Base-by-base conservation (phyloP, 2,797 vertebrate species). In the Champsocephalus esox region DNA sequence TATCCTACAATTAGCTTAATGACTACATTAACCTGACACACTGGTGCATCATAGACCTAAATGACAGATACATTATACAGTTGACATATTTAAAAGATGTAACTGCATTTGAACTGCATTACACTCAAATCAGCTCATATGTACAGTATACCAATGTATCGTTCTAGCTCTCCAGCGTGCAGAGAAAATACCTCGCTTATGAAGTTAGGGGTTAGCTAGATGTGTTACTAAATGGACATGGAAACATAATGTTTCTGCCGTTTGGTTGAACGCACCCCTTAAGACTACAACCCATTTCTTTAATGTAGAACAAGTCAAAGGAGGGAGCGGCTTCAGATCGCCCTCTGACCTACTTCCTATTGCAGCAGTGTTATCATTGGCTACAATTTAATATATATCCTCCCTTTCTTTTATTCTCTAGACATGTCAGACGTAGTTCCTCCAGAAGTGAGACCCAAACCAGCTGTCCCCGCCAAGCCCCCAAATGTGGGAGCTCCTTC, bases 351-450 rank as follows among this genome's bases (percentile, higher is more conserved):
- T 81, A 87, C 70, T 87, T 89, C 19, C 13, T 61, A 3, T 38
- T 46, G 56, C 70, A 43, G n/a, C 59, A 34, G 24, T 48, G 1
- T 49, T 59, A 57, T 43, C 48, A 49, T 62, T 4, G 58, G 9
- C 66, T 51, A 17, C 38, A 8, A 66, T 2, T 10, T 48, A 6
- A 76, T 74, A 74, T n/a, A 77, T 46, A 46, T 82, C 58, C 45
- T 68, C 45, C 56, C 81, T 13, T 77, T 49, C 51, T 49, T 61
- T 54, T 64, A 49, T 54, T 66, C 59, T 80, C 41, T 91, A 96
- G 96, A 96, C 93, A 99, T 99, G 98, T 98, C 98, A 78, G 98
- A 99, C 93, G 80, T 97, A 73, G 96, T 97, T 84, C 95, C 95
- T 75, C 97, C 97, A 60, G 98, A 99, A 86, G 93, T 97, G 0